These are phyloP conservation scores for Chaetops frenatus DNA, from an alignment of 2,113 vertebrate genomes.

Conservation along the genomic window DNA sequence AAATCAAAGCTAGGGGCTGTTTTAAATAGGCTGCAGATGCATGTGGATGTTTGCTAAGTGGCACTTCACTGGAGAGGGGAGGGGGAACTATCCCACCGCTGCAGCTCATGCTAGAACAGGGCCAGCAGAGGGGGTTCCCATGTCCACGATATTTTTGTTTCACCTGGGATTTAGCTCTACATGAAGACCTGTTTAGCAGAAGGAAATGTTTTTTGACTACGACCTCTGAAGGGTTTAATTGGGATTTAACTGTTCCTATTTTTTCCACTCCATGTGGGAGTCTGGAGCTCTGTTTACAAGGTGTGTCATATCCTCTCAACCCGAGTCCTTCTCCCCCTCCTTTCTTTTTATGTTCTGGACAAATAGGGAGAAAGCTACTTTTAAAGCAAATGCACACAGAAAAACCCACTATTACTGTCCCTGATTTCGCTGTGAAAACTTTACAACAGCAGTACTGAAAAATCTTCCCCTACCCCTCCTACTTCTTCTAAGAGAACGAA, in stretches of 20 bases:
- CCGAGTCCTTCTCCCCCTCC: not conserved
- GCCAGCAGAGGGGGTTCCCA: not conserved
- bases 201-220: not conserved
- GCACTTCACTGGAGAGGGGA: conserved; percentile 8
- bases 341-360: conserved; percentile 17
- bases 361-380: conserved; percentile 35
- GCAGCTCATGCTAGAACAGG: not conserved
- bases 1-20: conserved; percentile 59
- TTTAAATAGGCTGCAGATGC: conserved; percentile 63
- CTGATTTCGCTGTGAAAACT: conserved; percentile 74
- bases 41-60: conserved; percentile 41
- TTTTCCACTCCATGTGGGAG: conserved; percentile 19
- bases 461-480: conserved; percentile 74
- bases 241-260: conserved; percentile 24
- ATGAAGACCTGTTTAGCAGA: not conserved
- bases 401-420: conserved; percentile 65
- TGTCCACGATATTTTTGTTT: not conserved
- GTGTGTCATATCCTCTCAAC: conserved; percentile 56
- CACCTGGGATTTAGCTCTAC: not conserved
- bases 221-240: conserved; percentile 41
- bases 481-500: conserved; percentile 83
- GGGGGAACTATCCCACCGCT: not conserved
- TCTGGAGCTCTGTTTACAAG: conserved; percentile 53
- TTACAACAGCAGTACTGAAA: conserved; percentile 69
- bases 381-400: not conserved